A percentile compares a stretch with the other conserved stretches of the same genome.
These are phyloP conservation scores for Acipenser oxyrinchus DNA, from an alignment of 2,797 vertebrate species.

Conservation along the genomic window DNA sequence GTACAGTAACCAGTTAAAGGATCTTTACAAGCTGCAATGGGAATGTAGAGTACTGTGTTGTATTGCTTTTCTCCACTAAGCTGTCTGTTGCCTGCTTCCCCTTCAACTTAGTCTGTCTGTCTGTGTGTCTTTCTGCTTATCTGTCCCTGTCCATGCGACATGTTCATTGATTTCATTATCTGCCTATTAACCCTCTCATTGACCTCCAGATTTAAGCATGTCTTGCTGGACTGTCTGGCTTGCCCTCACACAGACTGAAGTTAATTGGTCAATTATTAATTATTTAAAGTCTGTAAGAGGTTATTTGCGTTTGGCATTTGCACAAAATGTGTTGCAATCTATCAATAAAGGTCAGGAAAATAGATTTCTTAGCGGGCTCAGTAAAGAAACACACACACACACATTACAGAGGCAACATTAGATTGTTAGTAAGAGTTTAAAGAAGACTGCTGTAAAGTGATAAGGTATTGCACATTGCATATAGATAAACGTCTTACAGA, in stretches of 20 bases:
- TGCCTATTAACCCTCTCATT: slow-evolving; percentile 37
- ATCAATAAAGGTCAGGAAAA: slow-evolving; percentile 70
- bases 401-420: slow-evolving; percentile 1
- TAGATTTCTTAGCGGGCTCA: slow-evolving; percentile 30
- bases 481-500: no score
- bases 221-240: slow-evolving; percentile 24
- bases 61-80: no score
- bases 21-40: no score
- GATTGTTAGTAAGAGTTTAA: background rate
- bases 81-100: background rate
- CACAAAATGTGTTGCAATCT: slow-evolving; percentile 55
- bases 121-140: background rate
- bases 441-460: background rate
- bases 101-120: background rate
- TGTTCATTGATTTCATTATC: slow-evolving; percentile 44
- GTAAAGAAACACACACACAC: background rate
- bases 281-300: slow-evolving; percentile 72
- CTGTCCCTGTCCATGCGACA: slow-evolving; percentile 1
- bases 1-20: no score
- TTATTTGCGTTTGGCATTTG: slow-evolving; percentile 40
- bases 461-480: no score
- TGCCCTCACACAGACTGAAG: slow-evolving; percentile 39
- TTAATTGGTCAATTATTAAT: slow-evolving; percentile 78
- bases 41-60: no score
- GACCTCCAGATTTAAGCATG: slow-evolving; percentile 31